These are phyloP conservation scores for Peromyscus californicus DNA, from an alignment of 2,113 vertebrate genomes.

Conservation along the genomic window DNA sequence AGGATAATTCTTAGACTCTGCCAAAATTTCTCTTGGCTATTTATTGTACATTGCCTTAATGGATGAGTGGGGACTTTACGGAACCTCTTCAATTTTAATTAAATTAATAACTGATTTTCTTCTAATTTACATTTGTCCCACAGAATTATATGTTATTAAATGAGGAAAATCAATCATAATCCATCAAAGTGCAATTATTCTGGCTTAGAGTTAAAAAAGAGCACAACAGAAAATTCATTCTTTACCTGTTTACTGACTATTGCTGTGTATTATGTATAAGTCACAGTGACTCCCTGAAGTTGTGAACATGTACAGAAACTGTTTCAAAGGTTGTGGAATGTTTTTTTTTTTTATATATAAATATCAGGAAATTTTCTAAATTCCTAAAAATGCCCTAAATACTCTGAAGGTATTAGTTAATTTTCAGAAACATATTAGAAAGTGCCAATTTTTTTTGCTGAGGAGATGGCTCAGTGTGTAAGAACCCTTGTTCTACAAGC, in stretches of 20 bases:
- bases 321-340: neutral
- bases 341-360: neutral
- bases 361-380: neutral
- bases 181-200: conserved; percentile 5
- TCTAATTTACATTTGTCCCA: neutral
- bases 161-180: conserved; percentile 48
- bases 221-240: neutral
- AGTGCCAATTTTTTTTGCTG: neutral
- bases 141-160: conserved; percentile 37
- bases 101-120: conserved; percentile 30
- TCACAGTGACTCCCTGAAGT: conserved; percentile 10
- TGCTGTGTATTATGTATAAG: neutral
- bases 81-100: conserved; percentile 28
- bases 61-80: neutral
- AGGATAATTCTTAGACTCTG: conserved; percentile 22
- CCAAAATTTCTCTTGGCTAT: conserved; percentile 33
- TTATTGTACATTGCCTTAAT: conserved; percentile 44
- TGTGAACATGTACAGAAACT: conserved; percentile 2
- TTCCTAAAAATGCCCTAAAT: neutral
- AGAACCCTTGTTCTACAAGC: neutral
- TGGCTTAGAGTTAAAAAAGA: neutral
- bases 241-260: neutral
- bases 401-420: neutral
- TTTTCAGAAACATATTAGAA: neutral
- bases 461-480: neutral